Base-by-base conservation (phyloP, 1,140 invertebrate species). In the Drosophila burlai region DNA sequence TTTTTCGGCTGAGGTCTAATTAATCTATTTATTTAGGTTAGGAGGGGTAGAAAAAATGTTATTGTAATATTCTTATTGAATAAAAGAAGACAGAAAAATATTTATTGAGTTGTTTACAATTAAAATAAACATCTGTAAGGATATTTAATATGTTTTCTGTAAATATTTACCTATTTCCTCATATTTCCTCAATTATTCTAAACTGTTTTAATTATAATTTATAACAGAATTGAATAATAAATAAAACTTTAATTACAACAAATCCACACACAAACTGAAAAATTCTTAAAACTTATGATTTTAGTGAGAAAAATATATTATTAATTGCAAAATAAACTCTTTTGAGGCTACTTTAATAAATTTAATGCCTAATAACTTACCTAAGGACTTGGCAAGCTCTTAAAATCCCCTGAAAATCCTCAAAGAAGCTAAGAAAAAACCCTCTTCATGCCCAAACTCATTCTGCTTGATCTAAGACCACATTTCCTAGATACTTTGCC, bases 21-120 rank as follows among this genome's bases (percentile, higher is more conserved):
- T 73, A 73, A 73, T 73, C 55, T 73, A 61, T 73, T 73, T 73
- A 72, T 36, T 26, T 50, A 31, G 29, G 29, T 15, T 10, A 31
- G 34, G 2, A 50, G 24, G 42, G 59, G 54, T 34, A 36, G 21
- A 3, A 11, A 7, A 34, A 36, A 49, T 61, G 36, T 49, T 47
- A 47, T 31, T 47, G 2, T 8, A 21, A 50, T 11, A 46, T 36
- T 29, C 29, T 60, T 60, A 10, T 3, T 9, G 3, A 15, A 26
- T 3, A 46, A 31, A 59, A 7, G 45, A 29, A n/a, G 1, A 16
- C 1, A n/a, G 16, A 1, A 18, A 45, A 31, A 34, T 8, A 34
- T 10, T 5, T 18, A 26, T 13, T 5, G 5, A 31, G 26, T 16
- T 21, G 10, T 60, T 29, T 38, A 10, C 0, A 21, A 16, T 38